Base-by-base conservation (phyloP, 2,888 invertebrate genomes). In the Disparrhopalites patrizii region DNA sequence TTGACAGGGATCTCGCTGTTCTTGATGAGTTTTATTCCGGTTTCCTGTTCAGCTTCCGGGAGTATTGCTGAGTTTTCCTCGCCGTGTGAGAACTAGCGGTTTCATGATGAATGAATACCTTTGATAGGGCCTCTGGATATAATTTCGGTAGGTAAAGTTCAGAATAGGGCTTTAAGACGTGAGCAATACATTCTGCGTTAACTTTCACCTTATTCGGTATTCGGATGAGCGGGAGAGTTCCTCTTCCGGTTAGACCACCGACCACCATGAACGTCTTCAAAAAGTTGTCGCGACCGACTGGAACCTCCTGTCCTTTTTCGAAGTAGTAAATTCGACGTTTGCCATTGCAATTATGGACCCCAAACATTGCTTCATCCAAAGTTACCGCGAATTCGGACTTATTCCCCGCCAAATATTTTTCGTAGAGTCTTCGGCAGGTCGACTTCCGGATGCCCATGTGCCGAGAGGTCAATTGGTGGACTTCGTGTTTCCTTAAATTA, bases 201-300 rank as follows among this genome's bases (percentile, higher is more conserved):
- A 68, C 31, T 33, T 69, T 67, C 4, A 65, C 65, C 10, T 69
- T 69, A 61, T 51, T 52, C 23, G 67, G 67, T 3, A 69, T 62
- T 60, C 36, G 33, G 18, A 66, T 62, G 10, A 68, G 38, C 1
- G 66, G 66, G 1, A 68, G 38, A 10, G 30, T 18, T 23, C 68
- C 68, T 5, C 63, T 13, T 7, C 65, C 68, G 4, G 47, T 36
- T 18, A 68, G 56, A 27, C 61, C 62, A 3, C 68, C 68, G 15
- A 68, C 65, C 30, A 68, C 61, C 68, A 68, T 68, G 28, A 58
- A 20, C 15, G 52, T 55, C 13, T 61, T 43, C 10, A 13, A 7
- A 58, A 62, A 68, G 50, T 50, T 38, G 3, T 58, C 60, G 3
- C 20, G 28, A n/a, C n/a, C n/a, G 27, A 27, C 13, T 7, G 38